Evolutionary conservation across 2,797 vertebrate genomes (phyloP).

Genomic region (Myotis daubentonii): DNA sequence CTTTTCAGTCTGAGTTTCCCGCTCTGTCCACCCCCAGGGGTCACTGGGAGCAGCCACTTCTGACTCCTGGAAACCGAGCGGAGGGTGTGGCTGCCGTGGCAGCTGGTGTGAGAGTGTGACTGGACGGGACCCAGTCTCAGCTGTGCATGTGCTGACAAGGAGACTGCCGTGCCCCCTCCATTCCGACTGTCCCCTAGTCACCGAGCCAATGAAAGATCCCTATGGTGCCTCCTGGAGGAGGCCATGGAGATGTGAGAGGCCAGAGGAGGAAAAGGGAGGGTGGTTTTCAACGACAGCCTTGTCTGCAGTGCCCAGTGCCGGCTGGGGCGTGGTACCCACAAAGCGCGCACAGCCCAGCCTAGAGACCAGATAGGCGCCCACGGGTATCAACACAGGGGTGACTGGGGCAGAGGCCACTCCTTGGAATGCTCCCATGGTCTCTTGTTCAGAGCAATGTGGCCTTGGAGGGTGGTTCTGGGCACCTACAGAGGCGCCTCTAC

Average conservation of each 20-base stretch:
- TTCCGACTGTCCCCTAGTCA: not conserved
- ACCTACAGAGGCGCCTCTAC: not conserved
- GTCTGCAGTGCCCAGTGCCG: not conserved
- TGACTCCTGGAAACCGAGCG: constrained; percentile 7
- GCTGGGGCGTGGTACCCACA: rapidly evolving
- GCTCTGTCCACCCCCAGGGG: not conserved
- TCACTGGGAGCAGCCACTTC: constrained; percentile 39
- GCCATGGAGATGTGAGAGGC: constrained; percentile 19
- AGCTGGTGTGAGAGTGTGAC: constrained; percentile 44
- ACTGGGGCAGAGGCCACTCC: not conserved
- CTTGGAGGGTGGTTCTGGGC: not conserved
- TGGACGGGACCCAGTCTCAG: not conserved
- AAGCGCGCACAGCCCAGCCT: not conserved
- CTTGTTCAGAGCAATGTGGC: not conserved
- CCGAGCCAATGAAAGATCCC: not conserved
- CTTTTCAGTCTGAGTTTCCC: not conserved
- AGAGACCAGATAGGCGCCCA: not conserved
- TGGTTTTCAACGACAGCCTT: not conserved
- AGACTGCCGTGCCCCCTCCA: not conserved
- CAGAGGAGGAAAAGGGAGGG: not conserved
- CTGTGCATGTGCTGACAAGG: not conserved
- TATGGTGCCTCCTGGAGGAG: not conserved
- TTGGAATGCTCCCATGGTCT: not conserved
- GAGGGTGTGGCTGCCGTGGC: constrained; percentile 30
- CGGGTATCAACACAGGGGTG: too few relatives aligned